phyloP scores from a whole-genome alignment of 2,113 vertebrate species.

The Macaca nemestrina region DNA sequence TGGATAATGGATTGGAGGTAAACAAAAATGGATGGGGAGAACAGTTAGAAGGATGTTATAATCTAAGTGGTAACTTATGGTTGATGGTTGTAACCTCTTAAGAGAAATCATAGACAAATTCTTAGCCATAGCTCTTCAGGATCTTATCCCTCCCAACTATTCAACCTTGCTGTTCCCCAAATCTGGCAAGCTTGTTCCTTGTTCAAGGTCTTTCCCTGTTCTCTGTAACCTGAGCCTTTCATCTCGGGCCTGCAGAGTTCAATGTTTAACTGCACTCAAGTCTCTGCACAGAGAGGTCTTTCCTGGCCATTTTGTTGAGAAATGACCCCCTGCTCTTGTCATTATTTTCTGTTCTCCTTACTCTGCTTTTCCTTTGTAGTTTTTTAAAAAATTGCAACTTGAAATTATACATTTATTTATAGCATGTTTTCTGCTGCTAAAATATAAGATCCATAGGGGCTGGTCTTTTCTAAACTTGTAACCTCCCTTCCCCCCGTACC shows the following conservation, averaged over 20 bases:
- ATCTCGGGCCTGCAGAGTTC: not conserved
- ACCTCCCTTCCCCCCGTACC: accelerated
- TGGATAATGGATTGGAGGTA: not conserved
- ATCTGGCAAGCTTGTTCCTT: not conserved
- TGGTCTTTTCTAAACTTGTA: not conserved
- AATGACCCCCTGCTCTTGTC: not conserved
- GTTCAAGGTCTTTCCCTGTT: not conserved
- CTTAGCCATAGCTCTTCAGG: not conserved
- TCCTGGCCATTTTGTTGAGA: not conserved
- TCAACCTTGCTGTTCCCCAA: not conserved
- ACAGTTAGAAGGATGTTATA: not conserved
- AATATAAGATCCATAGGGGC: not conserved
- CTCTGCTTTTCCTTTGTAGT: not conserved
- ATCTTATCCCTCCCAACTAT: not conserved
- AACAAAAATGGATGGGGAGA: not conserved
- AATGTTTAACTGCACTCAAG: not conserved
- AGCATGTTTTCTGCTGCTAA: not conserved
- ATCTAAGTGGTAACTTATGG: not conserved
- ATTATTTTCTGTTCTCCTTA: not conserved
- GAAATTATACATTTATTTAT: not conserved
- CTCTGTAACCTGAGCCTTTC: not conserved
- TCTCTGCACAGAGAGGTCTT: not conserved
- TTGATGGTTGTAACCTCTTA: not conserved
- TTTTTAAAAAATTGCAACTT: not conserved
- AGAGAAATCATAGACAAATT: not conserved